These are phyloP conservation scores for Austrofundulus limnaeus DNA, from an alignment of 2,113 vertebrate genomes.

Conservation along the genomic window DNA sequence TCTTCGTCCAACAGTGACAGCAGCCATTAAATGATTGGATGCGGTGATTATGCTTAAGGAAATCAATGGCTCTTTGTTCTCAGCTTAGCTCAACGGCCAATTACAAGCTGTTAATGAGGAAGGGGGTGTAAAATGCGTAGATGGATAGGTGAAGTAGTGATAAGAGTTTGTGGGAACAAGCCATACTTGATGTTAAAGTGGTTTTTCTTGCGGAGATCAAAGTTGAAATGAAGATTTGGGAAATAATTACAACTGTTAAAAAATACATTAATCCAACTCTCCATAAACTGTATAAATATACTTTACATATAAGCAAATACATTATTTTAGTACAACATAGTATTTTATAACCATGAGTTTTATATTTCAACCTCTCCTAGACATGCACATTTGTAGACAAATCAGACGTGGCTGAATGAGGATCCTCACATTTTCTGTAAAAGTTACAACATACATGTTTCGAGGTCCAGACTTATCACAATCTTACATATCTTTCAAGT, in stretches of 20 bases:
- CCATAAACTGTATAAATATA: too few species aligned
- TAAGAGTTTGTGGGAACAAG: slow-evolving; percentile 4
- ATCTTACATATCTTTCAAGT: too few species aligned
- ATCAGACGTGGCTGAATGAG: too few species aligned
- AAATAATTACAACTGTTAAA: neutral
- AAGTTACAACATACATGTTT: too few species aligned
- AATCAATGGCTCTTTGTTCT: slow-evolving; percentile 79
- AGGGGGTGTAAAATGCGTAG: slow-evolving; percentile 40
- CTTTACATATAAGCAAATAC: too few species aligned
- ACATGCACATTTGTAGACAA: too few species aligned
- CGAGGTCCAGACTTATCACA: too few species aligned
- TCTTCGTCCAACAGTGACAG: slow-evolving; percentile 64
- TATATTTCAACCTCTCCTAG: too few species aligned
- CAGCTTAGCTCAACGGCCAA: slow-evolving; percentile 73
- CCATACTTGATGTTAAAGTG: neutral
- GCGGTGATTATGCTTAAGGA: slow-evolving; percentile 77
- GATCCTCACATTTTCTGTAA: too few species aligned
- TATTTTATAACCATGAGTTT: too few species aligned
- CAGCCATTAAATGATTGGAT: slow-evolving; percentile 73
- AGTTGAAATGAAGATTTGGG: neutral
- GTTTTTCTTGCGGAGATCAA: neutral
- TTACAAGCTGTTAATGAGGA: slow-evolving; percentile 74
- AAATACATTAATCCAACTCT: too few species aligned
- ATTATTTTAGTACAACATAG: too few species aligned
- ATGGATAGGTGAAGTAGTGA: slow-evolving; percentile 29